phyloP scores from a whole-genome alignment of 2,888 invertebrate species.

The Lasioglossum lativentre region DNA sequence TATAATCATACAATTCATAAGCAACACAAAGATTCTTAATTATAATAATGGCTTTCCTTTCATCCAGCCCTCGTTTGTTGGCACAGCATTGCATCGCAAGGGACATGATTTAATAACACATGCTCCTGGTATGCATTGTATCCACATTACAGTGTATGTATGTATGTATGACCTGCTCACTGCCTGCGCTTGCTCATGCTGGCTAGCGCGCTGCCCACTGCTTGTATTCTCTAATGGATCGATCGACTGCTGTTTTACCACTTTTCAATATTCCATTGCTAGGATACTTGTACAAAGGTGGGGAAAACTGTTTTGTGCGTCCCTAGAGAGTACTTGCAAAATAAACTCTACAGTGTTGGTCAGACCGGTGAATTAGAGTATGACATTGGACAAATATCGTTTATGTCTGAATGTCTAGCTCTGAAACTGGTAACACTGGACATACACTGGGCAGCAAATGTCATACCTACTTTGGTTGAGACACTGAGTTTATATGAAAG shows the following conservation, averaged over 20 bases:
- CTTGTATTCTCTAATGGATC: constrained; percentile 77
- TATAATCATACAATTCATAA: constrained; percentile 35
- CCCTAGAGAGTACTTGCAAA: constrained; percentile 77
- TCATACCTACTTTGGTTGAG: constrained; percentile 73
- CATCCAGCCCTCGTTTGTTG: constrained; percentile 66
- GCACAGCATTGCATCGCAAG: constrained; percentile 71
- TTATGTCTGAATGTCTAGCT: constrained; percentile 57
- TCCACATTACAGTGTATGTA: constrained; percentile 80
- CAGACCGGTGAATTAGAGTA: constrained; percentile 50
- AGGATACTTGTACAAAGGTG: constrained; percentile 45
- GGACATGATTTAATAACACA: constrained; percentile 64
- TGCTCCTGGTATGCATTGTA: constrained; percentile 76
- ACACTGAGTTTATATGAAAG: constrained; percentile 80
- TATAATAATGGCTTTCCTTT: constrained; percentile 49
- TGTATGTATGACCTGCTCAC: constrained; percentile 83
- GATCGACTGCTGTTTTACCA: constrained; percentile 60
- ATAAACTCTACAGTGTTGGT: constrained; percentile 73
- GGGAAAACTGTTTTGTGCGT: constrained; percentile 54
- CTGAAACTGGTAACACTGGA: constrained; percentile 60
- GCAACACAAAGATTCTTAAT: constrained; percentile 34
- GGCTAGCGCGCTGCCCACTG: constrained; percentile 81
- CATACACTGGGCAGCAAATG: constrained; percentile 68
- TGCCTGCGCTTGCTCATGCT: constrained; percentile 82
- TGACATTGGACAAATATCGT: constrained; percentile 40
- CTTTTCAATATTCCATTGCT: constrained; percentile 52